Evolutionary conservation across 2,113 vertebrate genomes (phyloP).

Genomic region (Mustelus asterias): DNA sequence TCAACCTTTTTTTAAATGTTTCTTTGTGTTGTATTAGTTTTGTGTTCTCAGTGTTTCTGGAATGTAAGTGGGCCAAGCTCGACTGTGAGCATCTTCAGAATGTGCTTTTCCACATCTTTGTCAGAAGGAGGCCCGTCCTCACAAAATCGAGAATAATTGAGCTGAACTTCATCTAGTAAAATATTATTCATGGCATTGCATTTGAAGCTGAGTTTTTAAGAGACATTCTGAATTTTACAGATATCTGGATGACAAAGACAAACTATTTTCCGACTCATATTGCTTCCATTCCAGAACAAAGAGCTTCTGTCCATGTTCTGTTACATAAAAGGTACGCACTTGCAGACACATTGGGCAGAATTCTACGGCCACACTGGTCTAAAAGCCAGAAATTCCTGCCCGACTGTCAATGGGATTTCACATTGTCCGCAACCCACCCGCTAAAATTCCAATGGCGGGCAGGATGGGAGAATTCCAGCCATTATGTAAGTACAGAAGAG

Average conservation of each 20-base stretch:
- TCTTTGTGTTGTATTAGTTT: neutral
- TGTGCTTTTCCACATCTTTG: neutral
- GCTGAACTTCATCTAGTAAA: neutral
- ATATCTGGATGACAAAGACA: neutral
- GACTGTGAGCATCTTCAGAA: neutral
- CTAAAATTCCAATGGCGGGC: too few species aligned
- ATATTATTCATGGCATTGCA: conserved; percentile 23
- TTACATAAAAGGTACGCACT: neutral
- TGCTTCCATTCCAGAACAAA: neutral
- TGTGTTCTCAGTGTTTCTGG: neutral
- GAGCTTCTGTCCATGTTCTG: neutral
- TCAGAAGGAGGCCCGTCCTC: neutral
- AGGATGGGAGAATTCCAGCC: too few species aligned
- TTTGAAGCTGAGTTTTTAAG: neutral
- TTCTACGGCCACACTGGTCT: too few species aligned
- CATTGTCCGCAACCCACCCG: too few species aligned
- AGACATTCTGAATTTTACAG: neutral
- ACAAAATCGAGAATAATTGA: neutral
- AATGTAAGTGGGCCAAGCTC: neutral
- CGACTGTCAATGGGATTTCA: too few species aligned
- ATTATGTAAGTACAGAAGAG: neutral
- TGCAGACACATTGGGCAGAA: neutral
- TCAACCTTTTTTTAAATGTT: neutral
- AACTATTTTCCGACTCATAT: neutral
- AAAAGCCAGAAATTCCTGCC: too few species aligned